Evolutionary conservation across 2,797 vertebrate genomes (phyloP).

Genomic region (Pseudochaenichthys georgianus): DNA sequence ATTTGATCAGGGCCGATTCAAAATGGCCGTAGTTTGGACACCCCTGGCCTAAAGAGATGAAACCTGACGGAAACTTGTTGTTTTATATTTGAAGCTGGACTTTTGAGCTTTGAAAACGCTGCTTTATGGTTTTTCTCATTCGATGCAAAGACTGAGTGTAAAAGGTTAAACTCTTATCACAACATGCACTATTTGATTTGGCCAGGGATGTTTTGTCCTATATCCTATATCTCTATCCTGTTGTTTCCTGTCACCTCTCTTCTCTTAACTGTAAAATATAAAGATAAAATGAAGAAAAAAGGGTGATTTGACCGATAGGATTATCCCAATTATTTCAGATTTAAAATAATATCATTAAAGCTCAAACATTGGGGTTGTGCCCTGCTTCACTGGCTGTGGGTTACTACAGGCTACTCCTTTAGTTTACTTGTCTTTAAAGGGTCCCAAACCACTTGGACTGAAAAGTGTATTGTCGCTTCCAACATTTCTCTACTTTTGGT

Average conservation of each 20-base stretch:
- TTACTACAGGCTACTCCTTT: no score
- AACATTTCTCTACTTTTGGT: not conserved
- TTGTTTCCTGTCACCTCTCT: not conserved
- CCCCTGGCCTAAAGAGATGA: not conserved
- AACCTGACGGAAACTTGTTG: not conserved
- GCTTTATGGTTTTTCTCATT: no score
- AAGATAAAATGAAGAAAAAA: not conserved
- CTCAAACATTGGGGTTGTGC: not conserved
- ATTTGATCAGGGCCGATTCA: no score
- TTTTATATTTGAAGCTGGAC: conserved; percentile 2
- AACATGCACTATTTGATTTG: not conserved
- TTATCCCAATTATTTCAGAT: not conserved
- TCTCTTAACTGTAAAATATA: not conserved
- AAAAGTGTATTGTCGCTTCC: not conserved
- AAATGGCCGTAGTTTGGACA: no score
- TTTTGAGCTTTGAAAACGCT: not conserved
- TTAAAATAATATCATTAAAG: not conserved
- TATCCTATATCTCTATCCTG: not conserved
- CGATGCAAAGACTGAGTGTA: not conserved
- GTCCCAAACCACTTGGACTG: not conserved
- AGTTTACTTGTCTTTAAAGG: no score
- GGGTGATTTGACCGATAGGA: fast-evolving
- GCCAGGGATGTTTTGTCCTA: not conserved
- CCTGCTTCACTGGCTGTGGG: not conserved
- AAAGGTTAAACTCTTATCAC: not conserved